Percentiles rank a stretch among this genome's conserved stretches.
Conservation (phyloP, 2,797 vertebrate genomes). For the Pseudomugil tenellus region DNA sequence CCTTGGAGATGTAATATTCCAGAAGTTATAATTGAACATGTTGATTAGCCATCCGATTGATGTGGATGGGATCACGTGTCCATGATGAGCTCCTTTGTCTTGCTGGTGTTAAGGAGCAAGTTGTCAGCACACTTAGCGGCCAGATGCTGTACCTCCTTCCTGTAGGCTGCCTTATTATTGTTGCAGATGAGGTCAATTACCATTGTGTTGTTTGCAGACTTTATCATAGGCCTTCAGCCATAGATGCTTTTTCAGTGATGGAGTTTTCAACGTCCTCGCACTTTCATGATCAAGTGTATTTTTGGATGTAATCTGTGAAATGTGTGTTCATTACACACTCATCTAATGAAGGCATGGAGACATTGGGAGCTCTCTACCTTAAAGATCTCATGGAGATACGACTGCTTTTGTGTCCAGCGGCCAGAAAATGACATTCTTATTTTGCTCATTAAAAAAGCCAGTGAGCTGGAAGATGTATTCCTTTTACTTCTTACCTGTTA, state of each 20-base stretch:
- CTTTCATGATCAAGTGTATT: not conserved
- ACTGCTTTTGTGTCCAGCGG: slow-evolving; percentile 65
- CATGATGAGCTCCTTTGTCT: no score
- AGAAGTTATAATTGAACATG: no score
- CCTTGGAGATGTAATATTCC: no score
- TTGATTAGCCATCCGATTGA: no score
- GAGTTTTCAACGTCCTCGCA: slow-evolving; percentile 10
- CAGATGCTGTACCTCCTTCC: no score
- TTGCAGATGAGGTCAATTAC: no score
- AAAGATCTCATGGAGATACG: slow-evolving; percentile 62
- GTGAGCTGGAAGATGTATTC: slow-evolving; percentile 62
- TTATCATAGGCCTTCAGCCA: not conserved
- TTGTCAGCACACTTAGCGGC: no score
- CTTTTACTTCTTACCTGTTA: slow-evolving; percentile 53
- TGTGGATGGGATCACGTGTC: no score
- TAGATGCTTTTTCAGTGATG: not conserved
- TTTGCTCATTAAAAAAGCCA: slow-evolving; percentile 70
- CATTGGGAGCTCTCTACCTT: slow-evolving; percentile 43
- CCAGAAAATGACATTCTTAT: slow-evolving; percentile 68
- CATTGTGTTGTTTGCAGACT: not conserved
- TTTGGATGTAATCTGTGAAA: slow-evolving; percentile 6
- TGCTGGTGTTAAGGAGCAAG: no score
- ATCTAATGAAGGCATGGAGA: slow-evolving; percentile 45
- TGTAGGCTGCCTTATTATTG: no score
- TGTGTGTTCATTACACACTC: slow-evolving; percentile 41